Conservation (phyloP, 1,140 invertebrate species). For the Gryon sp. region DNA sequence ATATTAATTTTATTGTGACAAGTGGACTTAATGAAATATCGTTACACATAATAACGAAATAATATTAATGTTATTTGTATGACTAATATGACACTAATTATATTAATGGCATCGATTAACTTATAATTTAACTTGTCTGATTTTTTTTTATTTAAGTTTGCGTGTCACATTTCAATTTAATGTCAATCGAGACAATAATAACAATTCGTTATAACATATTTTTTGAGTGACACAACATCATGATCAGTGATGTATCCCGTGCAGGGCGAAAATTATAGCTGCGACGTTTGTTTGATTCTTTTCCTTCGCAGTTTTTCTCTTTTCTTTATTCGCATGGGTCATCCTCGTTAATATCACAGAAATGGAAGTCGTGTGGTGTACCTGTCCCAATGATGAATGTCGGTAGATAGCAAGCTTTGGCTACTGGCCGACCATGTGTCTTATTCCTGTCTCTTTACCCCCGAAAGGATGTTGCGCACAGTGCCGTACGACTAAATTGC, state of each 20-base stretch:
- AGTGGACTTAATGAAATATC: too few relatives aligned
- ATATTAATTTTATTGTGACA: too few relatives aligned
- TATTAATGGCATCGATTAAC: too few relatives aligned
- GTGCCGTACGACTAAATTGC: conserved; percentile 58
- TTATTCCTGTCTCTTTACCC: conserved; percentile 70
- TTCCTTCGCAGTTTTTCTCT: conserved; percentile 33
- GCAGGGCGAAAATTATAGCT: conserved; percentile 45
- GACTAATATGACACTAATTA: too few relatives aligned
- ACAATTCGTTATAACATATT: conserved; percentile 35
- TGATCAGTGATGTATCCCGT: not conserved
- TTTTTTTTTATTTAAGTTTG: too few relatives aligned
- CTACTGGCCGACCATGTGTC: conserved; percentile 68
- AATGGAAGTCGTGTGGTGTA: conserved; percentile 66
- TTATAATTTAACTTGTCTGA: too few relatives aligned
- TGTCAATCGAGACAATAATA: conserved; percentile 13
- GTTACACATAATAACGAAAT: too few relatives aligned
- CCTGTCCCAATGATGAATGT: conserved; percentile 73
- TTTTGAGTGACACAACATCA: conserved; percentile 24
- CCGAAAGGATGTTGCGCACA: conserved; percentile 50
- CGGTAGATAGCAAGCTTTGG: conserved; percentile 68
- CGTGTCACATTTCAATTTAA: too few relatives aligned
- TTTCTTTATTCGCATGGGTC: conserved; percentile 47
- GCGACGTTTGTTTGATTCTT: conserved; percentile 34
- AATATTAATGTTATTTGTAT: too few relatives aligned
- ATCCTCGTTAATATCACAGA: conserved; percentile 67